A percentile compares a stretch with the other conserved stretches of the same genome.
phyloP scores from a whole-genome alignment of 2,888 invertebrate species.

The Luffia ferchaultella region DNA sequence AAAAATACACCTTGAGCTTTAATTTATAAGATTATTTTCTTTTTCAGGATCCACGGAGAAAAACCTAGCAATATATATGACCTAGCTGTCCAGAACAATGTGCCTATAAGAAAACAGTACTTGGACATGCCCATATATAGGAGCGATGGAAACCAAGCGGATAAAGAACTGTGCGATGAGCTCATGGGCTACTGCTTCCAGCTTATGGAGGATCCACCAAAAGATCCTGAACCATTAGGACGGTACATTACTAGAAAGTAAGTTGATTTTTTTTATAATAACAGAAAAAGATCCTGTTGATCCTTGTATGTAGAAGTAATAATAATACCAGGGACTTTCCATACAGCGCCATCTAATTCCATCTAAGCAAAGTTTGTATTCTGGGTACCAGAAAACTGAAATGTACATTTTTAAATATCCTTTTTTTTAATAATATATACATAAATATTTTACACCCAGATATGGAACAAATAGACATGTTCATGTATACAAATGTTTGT shows the following conservation, averaged over 20 bases:
- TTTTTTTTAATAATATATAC: too few relatives aligned
- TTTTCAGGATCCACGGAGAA: constrained; percentile 41
- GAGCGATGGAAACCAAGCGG: constrained; percentile 19
- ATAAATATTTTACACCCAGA: too few relatives aligned
- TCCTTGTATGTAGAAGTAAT: too few relatives aligned
- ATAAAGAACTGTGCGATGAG: constrained; percentile 16
- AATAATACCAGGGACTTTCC: too few relatives aligned
- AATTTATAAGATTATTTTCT: too few relatives aligned
- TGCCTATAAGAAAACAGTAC: constrained; percentile 26
- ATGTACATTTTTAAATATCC: too few relatives aligned
- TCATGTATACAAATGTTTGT: too few relatives aligned
- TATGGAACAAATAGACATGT: too few relatives aligned
- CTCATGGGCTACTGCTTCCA: constrained; percentile 20
- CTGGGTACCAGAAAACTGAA: too few relatives aligned
- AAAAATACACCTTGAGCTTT: too few relatives aligned
- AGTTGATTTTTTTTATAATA: constrained; percentile 8
- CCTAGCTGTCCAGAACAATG: constrained; percentile 25
- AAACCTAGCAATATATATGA: constrained; percentile 26
- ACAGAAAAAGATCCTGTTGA: background rate
- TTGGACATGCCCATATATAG: constrained; percentile 19
- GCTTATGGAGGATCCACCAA: constrained; percentile 20
- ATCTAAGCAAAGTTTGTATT: too few relatives aligned
- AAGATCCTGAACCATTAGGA: constrained; percentile 26
- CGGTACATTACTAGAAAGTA: constrained; percentile 29
- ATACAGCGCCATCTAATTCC: too few relatives aligned